Evolutionary conservation across 1,140 invertebrate species (phyloP).

Genomic region (Drosophila pallidifrons): DNA sequence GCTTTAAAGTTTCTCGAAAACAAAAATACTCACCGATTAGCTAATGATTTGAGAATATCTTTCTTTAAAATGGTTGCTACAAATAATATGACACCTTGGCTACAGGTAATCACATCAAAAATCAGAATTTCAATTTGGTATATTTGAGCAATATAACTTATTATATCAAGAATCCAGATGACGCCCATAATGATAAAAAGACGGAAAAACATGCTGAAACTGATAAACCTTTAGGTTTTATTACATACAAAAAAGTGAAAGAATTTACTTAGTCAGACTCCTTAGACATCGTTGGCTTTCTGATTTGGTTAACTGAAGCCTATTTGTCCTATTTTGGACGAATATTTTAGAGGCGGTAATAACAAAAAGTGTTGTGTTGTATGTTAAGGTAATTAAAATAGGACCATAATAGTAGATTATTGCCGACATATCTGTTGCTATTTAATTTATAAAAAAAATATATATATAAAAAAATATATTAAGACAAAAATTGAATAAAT

Average conservation of each 20-base stretch:
- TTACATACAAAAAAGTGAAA: conserved; percentile 27
- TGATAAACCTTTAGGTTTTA: conserved; percentile 55
- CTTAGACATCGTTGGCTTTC: conserved; percentile 7
- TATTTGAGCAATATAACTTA: conserved; percentile 64
- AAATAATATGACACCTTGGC: conserved; percentile 87
- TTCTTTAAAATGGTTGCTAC: conserved; percentile 85
- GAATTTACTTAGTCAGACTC: conserved; percentile 39
- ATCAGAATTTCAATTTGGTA: neutral
- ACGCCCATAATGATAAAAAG: conserved; percentile 90
- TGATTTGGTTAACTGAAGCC: conserved; percentile 1
- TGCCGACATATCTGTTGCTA: conserved; percentile 60
- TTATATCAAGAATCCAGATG: conserved; percentile 89
- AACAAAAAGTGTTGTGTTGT: conserved; percentile 89
- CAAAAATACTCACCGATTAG: conserved; percentile 42
- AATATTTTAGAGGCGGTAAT: conserved; percentile 86
- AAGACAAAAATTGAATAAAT: neutral
- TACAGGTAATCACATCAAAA: conserved; percentile 79
- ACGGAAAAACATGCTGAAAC: conserved; percentile 89
- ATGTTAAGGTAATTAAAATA: conserved; percentile 88
- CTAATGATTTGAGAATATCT: conserved; percentile 33
- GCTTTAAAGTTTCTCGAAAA: too few species aligned
- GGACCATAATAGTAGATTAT: conserved; percentile 91
- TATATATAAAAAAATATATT: too few species aligned
- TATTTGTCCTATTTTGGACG: conserved; percentile 86
- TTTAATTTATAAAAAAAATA: neutral